Percentiles rank a stretch among this genome's conserved stretches.
These are phyloP conservation scores for Pheosia tremula DNA, from an alignment of 2,888 invertebrate genomes.

Conservation along the genomic window DNA sequence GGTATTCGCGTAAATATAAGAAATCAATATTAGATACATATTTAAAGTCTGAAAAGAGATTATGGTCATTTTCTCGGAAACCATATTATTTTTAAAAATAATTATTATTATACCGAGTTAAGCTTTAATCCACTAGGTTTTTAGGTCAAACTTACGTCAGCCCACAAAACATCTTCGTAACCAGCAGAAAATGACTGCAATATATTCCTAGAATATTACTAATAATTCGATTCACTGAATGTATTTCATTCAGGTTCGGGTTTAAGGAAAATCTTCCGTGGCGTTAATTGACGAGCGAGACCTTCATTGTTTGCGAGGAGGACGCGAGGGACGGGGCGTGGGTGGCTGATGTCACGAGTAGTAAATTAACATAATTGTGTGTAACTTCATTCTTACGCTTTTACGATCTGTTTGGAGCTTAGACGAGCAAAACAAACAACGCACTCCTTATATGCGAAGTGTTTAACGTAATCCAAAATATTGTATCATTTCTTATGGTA, in stretches of 20 bases:
- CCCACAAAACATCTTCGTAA: conserved; percentile 10
- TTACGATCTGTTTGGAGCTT: conserved; percentile 23
- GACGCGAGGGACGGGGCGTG: conserved; percentile 13
- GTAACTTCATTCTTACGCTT: conserved; percentile 33
- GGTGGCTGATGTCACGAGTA: conserved; percentile 64
- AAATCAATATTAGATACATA: no score
- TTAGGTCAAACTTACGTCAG: conserved; percentile 1
- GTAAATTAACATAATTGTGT: conserved; percentile 70
- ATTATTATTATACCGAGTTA: background rate
- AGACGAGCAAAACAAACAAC: conserved; percentile 17
- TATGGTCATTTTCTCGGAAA: no score
- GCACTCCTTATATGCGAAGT: conserved; percentile 1
- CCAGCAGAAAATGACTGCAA: conserved; percentile 19
- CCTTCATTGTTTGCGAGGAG: conserved; percentile 8
- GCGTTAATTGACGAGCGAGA: conserved; percentile 15
- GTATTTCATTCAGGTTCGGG: conserved; percentile 21
- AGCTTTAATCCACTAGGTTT: background rate
- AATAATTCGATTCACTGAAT: conserved; percentile 13
- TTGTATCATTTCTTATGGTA: no score
- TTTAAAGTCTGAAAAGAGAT: no score
- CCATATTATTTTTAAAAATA: background rate
- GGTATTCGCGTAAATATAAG: no score
- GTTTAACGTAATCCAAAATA: background rate
- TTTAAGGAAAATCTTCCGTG: conserved; percentile 12
- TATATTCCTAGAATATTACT: conserved; percentile 18